Evolutionary conservation across 2,888 invertebrate species (phyloP).

Genomic region (Mimas tiliae): DNA sequence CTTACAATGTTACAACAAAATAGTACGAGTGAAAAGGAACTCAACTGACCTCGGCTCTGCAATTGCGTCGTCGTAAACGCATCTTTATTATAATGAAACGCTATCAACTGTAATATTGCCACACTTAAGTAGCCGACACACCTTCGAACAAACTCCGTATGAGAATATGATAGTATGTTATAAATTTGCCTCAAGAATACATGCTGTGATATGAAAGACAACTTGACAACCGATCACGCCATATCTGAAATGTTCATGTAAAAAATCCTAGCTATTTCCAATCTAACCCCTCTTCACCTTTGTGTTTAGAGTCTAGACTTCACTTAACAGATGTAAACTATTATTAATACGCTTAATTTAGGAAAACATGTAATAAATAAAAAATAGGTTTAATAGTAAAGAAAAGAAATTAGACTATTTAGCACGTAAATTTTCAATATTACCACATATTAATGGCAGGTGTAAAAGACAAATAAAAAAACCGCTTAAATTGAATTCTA

Average conservation of each 20-base stretch:
- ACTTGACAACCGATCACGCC: not conserved
- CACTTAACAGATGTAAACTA: too few relatives aligned
- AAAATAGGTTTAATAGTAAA: too few relatives aligned
- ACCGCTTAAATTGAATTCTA: too few relatives aligned
- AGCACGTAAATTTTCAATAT: too few relatives aligned
- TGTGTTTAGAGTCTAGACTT: not conserved
- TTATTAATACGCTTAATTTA: not conserved
- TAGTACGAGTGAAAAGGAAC: not conserved
- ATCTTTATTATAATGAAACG: slow-evolving; percentile 51
- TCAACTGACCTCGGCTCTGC: slow-evolving; percentile 32
- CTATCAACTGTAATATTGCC: slow-evolving; percentile 47
- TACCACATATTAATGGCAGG: too few relatives aligned
- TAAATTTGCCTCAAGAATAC: slow-evolving; percentile 15
- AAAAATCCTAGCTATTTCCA: not conserved
- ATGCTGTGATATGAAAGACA: slow-evolving; percentile 19
- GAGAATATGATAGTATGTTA: slow-evolving; percentile 4
- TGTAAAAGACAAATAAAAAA: too few relatives aligned
- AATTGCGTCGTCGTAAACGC: slow-evolving; percentile 42
- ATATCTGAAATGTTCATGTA: not conserved
- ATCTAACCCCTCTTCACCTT: slow-evolving; percentile 2
- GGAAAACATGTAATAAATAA: too few relatives aligned
- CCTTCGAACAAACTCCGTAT: slow-evolving; percentile 17
- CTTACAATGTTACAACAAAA: not conserved
- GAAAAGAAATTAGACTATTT: too few relatives aligned
- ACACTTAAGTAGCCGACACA: slow-evolving; percentile 37